Percentiles rank a stretch among this genome's conserved stretches.
Evolutionary conservation across 64 coral and sea anemone genomes (phyloP).

Genomic region (Dendrophyllia cribrosa): DNA sequence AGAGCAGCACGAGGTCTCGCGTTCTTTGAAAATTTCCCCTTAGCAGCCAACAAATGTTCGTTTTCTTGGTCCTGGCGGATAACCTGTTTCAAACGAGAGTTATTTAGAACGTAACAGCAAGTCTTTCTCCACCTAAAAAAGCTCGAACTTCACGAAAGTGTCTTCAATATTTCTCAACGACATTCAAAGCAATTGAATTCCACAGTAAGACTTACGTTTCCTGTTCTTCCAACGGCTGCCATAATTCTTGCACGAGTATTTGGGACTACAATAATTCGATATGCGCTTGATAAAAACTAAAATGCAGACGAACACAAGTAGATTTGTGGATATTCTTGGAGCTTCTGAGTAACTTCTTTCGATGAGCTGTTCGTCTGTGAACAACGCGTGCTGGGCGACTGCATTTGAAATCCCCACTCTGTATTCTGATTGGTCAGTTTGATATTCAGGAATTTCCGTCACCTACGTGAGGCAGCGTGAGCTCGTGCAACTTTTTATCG

Average conservation of each 20-base stretch:
- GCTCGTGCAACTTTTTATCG: neutral
- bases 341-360: neutral
- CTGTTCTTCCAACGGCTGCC: conserved; percentile 49
- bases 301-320: neutral
- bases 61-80: conserved; percentile 59
- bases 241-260: neutral
- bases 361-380: conserved; percentile 63
- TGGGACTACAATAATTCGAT: too few relatives aligned
- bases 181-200: neutral
- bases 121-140: neutral
- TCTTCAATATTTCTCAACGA: neutral
- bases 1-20: conserved; percentile 76
- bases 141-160: neutral
- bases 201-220: conserved; percentile 7
- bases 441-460: conserved; percentile 26
- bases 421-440: conserved; percentile 84
- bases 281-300: neutral
- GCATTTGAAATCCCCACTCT: conserved; percentile 94
- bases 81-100: conserved; percentile 15
- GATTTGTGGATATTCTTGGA: neutral
- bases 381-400: conserved; percentile 33
- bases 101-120: neutral
- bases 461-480: conserved; percentile 3
- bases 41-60: conserved; percentile 48
- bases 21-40: conserved; percentile 55